These are phyloP conservation scores for Pagrus major DNA, from an alignment of 2,113 vertebrate genomes.

Conservation along the genomic window DNA sequence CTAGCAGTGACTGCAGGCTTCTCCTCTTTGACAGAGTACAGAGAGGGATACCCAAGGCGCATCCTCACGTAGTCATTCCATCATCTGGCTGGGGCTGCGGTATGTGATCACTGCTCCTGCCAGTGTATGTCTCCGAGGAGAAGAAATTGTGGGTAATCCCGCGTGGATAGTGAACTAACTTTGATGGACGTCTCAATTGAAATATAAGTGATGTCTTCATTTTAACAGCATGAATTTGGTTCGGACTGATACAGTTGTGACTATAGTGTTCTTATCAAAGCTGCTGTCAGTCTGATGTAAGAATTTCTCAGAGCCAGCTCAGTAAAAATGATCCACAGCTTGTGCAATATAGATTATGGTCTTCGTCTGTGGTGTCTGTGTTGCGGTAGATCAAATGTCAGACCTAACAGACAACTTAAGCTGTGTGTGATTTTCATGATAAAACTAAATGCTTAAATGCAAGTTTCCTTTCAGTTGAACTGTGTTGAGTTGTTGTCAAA, in stretches of 20 bases:
- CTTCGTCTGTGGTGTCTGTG: conserved; percentile 37
- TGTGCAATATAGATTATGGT: conserved; percentile 47
- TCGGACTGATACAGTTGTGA: conserved; percentile 39
- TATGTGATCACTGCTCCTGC: conserved; percentile 73
- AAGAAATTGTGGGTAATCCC: conserved; percentile 72
- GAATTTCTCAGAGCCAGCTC: conserved; percentile 27
- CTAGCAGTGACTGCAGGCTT: conserved; percentile 80
- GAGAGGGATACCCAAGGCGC: conserved; percentile 71
- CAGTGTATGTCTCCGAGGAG: conserved; percentile 71
- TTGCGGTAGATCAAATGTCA: conserved; percentile 29
- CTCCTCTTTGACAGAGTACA: conserved; percentile 76
- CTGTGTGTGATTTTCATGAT: conserved; percentile 2
- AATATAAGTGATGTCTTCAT: conserved; percentile 68
- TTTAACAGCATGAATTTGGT: conserved; percentile 47
- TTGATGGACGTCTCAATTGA: conserved; percentile 78
- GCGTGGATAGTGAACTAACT: conserved; percentile 61
- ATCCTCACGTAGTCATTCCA: conserved; percentile 72
- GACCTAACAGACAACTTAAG: conserved; percentile 19
- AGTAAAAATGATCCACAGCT: conserved; percentile 24
- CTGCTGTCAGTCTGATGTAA: conserved; percentile 53
- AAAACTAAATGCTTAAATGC: conserved; percentile 3
- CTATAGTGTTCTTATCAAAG: conserved; percentile 55
- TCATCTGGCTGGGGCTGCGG: conserved; percentile 69
- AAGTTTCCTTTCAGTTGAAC: background rate
- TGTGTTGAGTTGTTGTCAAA: background rate